Evolutionary conservation across 2,888 invertebrate genomes (phyloP).

Genomic region (Netelia inedita): DNA sequence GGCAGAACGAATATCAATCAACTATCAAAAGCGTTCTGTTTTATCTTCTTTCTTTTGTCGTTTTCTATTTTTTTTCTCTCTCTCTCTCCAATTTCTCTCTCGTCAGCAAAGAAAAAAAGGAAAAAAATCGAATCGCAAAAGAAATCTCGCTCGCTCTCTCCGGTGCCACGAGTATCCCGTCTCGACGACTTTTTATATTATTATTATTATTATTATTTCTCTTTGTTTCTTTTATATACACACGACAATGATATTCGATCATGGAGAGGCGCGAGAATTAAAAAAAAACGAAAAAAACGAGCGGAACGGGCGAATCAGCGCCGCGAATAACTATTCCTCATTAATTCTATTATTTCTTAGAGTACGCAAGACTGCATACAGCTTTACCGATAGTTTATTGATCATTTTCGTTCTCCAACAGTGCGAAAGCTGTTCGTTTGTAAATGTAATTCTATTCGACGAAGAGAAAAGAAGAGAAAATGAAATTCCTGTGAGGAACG

Average conservation of each 20-base stretch:
- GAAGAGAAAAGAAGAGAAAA: constrained; percentile 23
- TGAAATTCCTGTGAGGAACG: constrained; percentile 43
- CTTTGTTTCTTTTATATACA: constrained; percentile 61
- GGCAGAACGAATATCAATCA: constrained; percentile 63
- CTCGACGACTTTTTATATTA: constrained; percentile 50
- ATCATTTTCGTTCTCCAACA: constrained; percentile 65
- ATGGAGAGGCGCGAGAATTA: constrained; percentile 14
- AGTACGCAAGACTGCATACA: constrained; percentile 80
- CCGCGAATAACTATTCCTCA: constrained; percentile 53
- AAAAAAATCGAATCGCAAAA: constrained; percentile 19
- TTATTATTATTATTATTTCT: constrained; percentile 57
- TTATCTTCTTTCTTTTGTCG: constrained; percentile 59
- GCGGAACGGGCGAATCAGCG: constrained; percentile 19
- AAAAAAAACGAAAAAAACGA: background rate
- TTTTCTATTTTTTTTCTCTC: constrained; percentile 45
- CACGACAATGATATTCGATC: constrained; percentile 55
- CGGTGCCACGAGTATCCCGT: constrained; percentile 57
- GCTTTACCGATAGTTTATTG: constrained; percentile 78
- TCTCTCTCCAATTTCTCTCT: constrained; percentile 40
- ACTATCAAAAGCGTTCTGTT: constrained; percentile 59
- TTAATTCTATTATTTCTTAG: constrained; percentile 67
- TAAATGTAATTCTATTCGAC: constrained; percentile 71
- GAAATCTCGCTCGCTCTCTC: constrained; percentile 25
- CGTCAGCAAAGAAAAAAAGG: background rate
- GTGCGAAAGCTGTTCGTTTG: constrained; percentile 74